A percentile compares a stretch with the other conserved stretches of the same genome.
phyloP scores from a whole-genome alignment of 2,113 vertebrate genomes.

The Pseudois nayaur region DNA sequence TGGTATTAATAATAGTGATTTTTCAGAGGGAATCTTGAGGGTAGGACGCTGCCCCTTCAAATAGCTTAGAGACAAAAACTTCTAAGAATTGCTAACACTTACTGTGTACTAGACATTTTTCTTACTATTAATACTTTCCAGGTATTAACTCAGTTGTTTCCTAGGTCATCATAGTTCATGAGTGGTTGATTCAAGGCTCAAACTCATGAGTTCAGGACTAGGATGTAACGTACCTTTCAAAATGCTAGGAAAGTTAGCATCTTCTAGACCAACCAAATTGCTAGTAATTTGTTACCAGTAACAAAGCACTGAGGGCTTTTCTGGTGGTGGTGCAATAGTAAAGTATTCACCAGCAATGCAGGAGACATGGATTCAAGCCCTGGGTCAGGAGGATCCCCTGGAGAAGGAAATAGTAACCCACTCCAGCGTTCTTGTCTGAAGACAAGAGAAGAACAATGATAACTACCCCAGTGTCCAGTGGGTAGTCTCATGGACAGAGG shows the following conservation, averaged over 20 bases:
- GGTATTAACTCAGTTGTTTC: background rate
- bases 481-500: background rate
- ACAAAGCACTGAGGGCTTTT: background rate
- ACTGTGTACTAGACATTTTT: background rate
- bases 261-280: background rate
- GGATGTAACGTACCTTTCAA: background rate
- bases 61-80: background rate
- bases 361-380: background rate
- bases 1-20: background rate
- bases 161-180: background rate
- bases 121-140: background rate
- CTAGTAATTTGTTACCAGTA: background rate
- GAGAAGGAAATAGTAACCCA: background rate
- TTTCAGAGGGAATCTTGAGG: background rate
- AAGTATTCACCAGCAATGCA: background rate
- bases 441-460: background rate
- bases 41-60: background rate
- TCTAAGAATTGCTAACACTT: background rate
- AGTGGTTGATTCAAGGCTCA: background rate
- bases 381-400: background rate
- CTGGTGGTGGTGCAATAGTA: background rate
- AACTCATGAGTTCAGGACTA: background rate
- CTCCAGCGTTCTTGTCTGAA: background rate
- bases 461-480: background rate
- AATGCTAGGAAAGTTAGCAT: background rate